Evolutionary conservation across 2,888 invertebrate species (phyloP), one percentile per base, ranked within the genome.

Genomic region (Metellina segmentata): DNA sequence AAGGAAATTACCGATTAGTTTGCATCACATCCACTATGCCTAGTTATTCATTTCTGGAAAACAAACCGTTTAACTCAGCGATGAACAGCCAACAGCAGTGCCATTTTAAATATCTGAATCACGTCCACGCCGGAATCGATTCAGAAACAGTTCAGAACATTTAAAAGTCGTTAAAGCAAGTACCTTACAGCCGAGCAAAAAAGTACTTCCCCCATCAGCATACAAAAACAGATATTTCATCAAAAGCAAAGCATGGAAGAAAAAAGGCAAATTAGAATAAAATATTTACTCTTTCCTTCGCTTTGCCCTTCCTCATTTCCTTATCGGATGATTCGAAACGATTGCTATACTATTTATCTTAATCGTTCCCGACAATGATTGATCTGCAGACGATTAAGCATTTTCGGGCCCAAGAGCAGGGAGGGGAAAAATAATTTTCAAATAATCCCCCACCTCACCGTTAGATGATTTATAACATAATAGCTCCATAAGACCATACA

Each of bases 401-500:
- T 91, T 52, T 89, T 79, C 20, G 11, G 82, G 11, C 75, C 34
- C 53, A 20, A 49, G 34, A 71, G 34, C 52, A 81, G 53, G 19
- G 81, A 79, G 75, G 70, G 52, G 51, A 70, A 75, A 71, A 82
- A 87, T 79, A 81, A 74, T 82, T 61, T 61, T n/a, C 49, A 11
- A 74, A 20, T 75, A 61, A 48, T 81, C 51, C 70, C 70, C 13
- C 71, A 61, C 53, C 69, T 75, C 77, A 34, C 9, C 13, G 34
- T 61, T 9, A 79, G 87, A 91, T 91, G 91, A 91, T 91, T 91
- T 91, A 91, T 91, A 91, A 74, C 79, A 87, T 87, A 91, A 91
- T 83, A 78, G 82, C 83, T 70, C 77, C 87, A 82, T 74, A 87
- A 91, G 87, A 88, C 78, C 75, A 83, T 71, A 71, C 52, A 52